A percentile compares a stretch with the other conserved stretches of the same genome.
Conservation (phyloP, 1,140 invertebrate genomes). For the Aphaenogaster floridana region DNA sequence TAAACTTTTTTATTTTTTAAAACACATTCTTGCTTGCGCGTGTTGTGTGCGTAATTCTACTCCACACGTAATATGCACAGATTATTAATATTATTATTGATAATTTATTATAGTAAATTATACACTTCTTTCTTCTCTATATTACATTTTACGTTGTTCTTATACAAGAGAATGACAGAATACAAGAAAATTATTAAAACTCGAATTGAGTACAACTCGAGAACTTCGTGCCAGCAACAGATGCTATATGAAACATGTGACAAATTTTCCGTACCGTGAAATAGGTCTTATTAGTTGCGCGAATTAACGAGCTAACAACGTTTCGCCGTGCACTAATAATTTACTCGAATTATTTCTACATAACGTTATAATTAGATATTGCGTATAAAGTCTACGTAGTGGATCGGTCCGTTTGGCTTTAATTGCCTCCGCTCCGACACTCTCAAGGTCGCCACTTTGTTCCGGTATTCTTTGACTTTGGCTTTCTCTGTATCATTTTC, state of each 20-base stretch:
- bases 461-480: slow-evolving; percentile 71
- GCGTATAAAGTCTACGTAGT: slow-evolving; percentile 69
- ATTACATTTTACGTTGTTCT: slow-evolving; percentile 16
- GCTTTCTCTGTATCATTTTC: slow-evolving; percentile 73
- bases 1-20: no score
- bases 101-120: slow-evolving; percentile 18
- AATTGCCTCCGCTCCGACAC: slow-evolving; percentile 71
- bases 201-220: neutral
- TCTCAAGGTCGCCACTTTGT: slow-evolving; percentile 70
- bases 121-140: neutral
- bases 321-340: neutral
- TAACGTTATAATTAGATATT: slow-evolving; percentile 62
- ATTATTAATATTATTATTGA: neutral
- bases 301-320: slow-evolving; percentile 1
- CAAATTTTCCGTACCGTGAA: neutral
- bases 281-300: neutral
- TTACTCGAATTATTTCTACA: neutral
- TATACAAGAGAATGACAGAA: neutral
- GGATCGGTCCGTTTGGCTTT: slow-evolving; percentile 66
- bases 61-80: neutral
- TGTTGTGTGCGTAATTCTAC: neutral
- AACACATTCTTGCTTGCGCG: no score
- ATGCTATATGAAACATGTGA: neutral
- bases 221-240: neutral
- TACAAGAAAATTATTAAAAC: neutral